These are phyloP conservation scores for Cygnus atratus DNA, from an alignment of 2,113 vertebrate genomes.

Conservation along the genomic window DNA sequence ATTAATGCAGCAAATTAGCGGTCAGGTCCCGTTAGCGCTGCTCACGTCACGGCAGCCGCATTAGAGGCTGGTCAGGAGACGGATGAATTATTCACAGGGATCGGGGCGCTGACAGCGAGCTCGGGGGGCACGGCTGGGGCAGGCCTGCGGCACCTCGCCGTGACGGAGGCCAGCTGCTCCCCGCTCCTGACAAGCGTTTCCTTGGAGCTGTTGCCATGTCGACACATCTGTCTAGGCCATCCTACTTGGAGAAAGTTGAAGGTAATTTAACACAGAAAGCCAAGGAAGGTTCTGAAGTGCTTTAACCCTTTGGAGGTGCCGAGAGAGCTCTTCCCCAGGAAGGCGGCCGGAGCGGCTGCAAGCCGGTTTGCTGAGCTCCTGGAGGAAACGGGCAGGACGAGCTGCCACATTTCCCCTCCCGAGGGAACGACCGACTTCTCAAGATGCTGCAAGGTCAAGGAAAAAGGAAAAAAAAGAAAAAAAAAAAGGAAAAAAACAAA, in stretches of 20 bases:
- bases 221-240: background rate
- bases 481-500: too few relatives aligned
- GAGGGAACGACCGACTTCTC: background rate
- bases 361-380: background rate
- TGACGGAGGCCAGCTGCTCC: background rate
- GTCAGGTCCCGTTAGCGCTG: background rate
- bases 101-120: background rate
- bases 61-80: background rate
- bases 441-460: background rate
- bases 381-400: accelerated
- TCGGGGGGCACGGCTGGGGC: background rate
- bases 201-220: background rate
- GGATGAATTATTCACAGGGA: background rate
- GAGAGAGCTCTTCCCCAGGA: background rate
- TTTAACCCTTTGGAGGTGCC: background rate
- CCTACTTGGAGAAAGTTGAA: background rate
- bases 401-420: background rate
- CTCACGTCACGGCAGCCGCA: background rate
- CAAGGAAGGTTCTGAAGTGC: background rate
- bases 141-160: background rate
- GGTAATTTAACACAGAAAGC: background rate
- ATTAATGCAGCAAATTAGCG: background rate
- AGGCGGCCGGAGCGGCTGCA: background rate
- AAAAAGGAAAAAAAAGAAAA: background rate
- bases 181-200: background rate